These are phyloP conservation scores for Paraplagusia blochii DNA, from an alignment of 2,113 vertebrate species.

Conservation along the genomic window DNA sequence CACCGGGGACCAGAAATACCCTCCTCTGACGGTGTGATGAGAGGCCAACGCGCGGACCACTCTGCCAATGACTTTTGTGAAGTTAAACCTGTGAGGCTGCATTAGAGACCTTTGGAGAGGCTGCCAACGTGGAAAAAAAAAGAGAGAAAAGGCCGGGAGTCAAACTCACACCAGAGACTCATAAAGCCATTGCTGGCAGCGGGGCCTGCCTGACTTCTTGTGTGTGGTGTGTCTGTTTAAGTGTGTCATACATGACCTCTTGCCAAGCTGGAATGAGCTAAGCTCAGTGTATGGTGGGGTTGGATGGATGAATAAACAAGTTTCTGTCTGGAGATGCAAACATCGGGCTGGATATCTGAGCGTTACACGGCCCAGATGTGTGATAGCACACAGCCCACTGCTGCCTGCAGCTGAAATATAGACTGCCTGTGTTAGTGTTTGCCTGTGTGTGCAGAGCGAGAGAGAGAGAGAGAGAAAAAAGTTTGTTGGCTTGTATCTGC, in stretches of 20 bases:
- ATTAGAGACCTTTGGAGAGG: conserved; percentile 28
- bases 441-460: conserved; percentile 12
- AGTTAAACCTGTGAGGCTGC: conserved; percentile 42
- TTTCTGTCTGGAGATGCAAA: conserved; percentile 33
- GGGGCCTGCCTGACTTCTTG: conserved; percentile 50
- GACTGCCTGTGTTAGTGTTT: conserved; percentile 29
- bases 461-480: conserved; percentile 17
- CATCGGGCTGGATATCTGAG: conserved; percentile 30
- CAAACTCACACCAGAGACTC: conserved; percentile 63
- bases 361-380: conserved; percentile 35
- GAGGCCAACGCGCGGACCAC: conserved; percentile 26
- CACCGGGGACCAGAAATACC: conserved; percentile 88
- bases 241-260: conserved; percentile 42
- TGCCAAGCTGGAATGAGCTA: conserved; percentile 34
- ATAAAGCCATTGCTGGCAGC: conserved; percentile 39
- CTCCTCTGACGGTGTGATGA: conserved; percentile 88
- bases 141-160: conserved; percentile 31
- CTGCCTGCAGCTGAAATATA: conserved; percentile 28
- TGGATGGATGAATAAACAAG: conserved; percentile 32
- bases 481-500: conserved; percentile 34
- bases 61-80: conserved; percentile 30
- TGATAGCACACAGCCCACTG: conserved; percentile 24
- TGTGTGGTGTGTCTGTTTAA: conserved; percentile 50
- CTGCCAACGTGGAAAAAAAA: conserved; percentile 33
- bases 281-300: conserved; percentile 33